Evolutionary conservation across 2,113 vertebrate species (phyloP), one percentile per base, ranked within the genome.

Genomic region (Paraplagusia blochii): DNA sequence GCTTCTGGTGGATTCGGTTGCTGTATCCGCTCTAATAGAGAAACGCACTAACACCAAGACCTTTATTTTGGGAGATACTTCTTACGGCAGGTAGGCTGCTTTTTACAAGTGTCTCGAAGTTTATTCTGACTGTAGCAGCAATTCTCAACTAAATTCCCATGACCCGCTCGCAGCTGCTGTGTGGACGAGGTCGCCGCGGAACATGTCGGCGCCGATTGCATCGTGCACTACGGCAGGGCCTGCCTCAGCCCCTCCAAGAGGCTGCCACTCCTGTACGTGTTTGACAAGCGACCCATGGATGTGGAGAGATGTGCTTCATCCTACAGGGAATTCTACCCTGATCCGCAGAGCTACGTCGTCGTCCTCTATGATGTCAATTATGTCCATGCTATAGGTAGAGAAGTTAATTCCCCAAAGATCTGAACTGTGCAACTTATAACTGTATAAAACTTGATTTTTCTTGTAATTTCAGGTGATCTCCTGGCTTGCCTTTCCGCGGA

Each of bases 71-170:
- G 97, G 93, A 13, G 97, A 99, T 53, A 98, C 96, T 0, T 94
- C 95, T 0, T 99, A 98, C 9, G 95, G 95, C 89, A 99, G 97
- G 97, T 95, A 72, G 79, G n/a, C n/a, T n/a, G n/a, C n/a, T n/a
- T n/a, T n/a, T n/a, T n/a, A n/a, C n/a, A n/a, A n/a, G n/a, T n/a
- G n/a, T n/a, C n/a, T n/a, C n/a, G n/a, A n/a, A n/a, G n/a, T n/a
- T n/a, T n/a, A n/a, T n/a, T n/a, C n/a, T n/a, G n/a, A n/a, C n/a
- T n/a, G n/a, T n/a, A n/a, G n/a, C n/a, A n/a, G n/a, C n/a, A n/a
- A n/a, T n/a, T 29, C 22, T 6, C 22, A 29, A 29, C 22, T 29
- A 6, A 4, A 29, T 29, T 29, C 6, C 22, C 22, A 29, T 29
- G 2, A 4, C 22, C n/a, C n/a, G n/a, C n/a, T n/a, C 13, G 5